Evolutionary conservation across 2,113 vertebrate genomes (phyloP).

Genomic region (Gavia stellata): DNA sequence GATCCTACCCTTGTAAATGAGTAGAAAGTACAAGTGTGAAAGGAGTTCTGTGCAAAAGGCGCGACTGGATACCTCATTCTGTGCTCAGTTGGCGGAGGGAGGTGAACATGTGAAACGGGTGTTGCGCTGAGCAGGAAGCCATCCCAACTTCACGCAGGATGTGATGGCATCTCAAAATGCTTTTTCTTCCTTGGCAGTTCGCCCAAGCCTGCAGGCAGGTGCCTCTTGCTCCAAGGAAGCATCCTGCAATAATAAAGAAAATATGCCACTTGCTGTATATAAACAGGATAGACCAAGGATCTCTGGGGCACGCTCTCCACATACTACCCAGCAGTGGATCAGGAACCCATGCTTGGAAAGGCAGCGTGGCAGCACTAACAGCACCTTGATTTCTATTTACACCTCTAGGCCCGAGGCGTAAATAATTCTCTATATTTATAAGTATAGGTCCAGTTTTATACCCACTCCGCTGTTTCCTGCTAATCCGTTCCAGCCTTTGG

Average conservation of each 20-base stretch:
- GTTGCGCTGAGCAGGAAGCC: not conserved
- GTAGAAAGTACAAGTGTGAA: not conserved
- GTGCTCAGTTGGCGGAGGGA: rapidly evolving
- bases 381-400: not conserved
- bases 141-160: not conserved
- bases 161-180: not conserved
- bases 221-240: not conserved
- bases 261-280: not conserved
- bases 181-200: not conserved
- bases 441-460: not conserved
- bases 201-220: not conserved
- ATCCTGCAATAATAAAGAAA: not conserved
- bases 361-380: not conserved
- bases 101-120: not conserved
- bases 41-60: not conserved
- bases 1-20: not conserved
- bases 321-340: not conserved
- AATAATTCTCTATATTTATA: not conserved
- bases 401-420: rapidly evolving
- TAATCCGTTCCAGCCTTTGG: not conserved
- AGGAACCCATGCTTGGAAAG: not conserved
- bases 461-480: not conserved
- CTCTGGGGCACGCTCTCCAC: rapidly evolving
- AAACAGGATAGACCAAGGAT: not conserved
- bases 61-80: not conserved